A percentile compares a stretch with the other conserved stretches of the same genome.
Conservation (phyloP, 2,113 vertebrate species). For the Oncorhynchus masou region DNA sequence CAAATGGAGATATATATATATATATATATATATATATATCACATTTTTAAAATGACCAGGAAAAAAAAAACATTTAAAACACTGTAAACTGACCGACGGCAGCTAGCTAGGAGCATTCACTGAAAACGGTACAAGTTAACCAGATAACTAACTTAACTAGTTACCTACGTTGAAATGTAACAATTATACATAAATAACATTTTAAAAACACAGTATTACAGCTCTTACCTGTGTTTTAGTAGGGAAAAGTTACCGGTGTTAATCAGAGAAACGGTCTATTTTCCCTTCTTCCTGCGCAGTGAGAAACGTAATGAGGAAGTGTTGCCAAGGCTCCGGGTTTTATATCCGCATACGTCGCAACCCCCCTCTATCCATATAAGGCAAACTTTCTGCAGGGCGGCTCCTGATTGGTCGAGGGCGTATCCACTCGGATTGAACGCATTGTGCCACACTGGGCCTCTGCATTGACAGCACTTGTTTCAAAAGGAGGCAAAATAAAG, state of each 20-base stretch:
- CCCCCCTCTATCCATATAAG: slow-evolving; percentile 74
- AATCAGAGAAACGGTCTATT: slow-evolving; percentile 10
- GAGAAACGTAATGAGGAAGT: slow-evolving; percentile 49
- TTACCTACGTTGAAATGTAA: too few species aligned
- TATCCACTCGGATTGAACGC: slow-evolving; percentile 65
- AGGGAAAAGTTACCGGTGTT: slow-evolving; percentile 21
- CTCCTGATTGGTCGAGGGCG: slow-evolving; percentile 62
- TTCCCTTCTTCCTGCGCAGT: slow-evolving; percentile 6
- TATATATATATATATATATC: too few species aligned
- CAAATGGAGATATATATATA: too few species aligned
- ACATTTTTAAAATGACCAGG: too few species aligned
- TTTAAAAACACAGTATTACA: neutral
- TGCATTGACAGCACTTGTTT: neutral
- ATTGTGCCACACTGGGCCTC: slow-evolving; percentile 40
- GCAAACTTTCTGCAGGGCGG: slow-evolving; percentile 71
- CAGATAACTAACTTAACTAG: too few species aligned
- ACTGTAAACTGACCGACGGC: too few species aligned
- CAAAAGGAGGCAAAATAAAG: neutral
- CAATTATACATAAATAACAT: too few species aligned
- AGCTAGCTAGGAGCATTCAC: too few species aligned
- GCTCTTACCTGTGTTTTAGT: slow-evolving; percentile 54
- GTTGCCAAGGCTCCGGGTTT: slow-evolving; percentile 41
- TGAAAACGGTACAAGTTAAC: too few species aligned
- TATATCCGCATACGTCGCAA: slow-evolving; percentile 59
- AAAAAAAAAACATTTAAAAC: too few species aligned